These are phyloP conservation scores for Erebia epiphron DNA, from an alignment of 2,888 invertebrate species.

Conservation along the genomic window DNA sequence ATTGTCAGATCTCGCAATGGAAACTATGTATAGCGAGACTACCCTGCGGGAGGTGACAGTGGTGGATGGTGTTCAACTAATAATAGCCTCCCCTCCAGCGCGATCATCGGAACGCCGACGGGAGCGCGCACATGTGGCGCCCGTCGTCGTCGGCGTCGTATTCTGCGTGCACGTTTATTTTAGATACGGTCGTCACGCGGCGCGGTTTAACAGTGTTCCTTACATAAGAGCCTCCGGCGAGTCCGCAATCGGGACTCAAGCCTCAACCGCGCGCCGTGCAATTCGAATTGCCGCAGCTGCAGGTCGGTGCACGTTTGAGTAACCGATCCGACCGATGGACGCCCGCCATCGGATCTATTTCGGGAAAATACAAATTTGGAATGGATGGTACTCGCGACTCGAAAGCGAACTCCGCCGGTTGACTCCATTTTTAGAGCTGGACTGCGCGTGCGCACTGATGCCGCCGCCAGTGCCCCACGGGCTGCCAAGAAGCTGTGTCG, in stretches of 20 bases:
- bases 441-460: conserved; percentile 79
- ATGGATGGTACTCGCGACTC: conserved; percentile 81
- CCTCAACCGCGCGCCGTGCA: conserved; percentile 54
- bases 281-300: conserved; percentile 65
- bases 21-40: conserved; percentile 79
- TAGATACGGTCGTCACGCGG: conserved; percentile 78
- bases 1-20: conserved; percentile 77
- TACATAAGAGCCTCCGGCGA: conserved; percentile 66
- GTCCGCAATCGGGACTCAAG: conserved; percentile 52
- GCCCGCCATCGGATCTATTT: conserved; percentile 85
- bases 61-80: conserved; percentile 80
- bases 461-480: conserved; percentile 75
- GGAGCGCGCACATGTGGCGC: conserved; percentile 79
- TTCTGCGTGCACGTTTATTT: conserved; percentile 77
- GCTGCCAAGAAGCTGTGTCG: conserved; percentile 78
- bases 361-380: conserved; percentile 93
- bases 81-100: conserved; percentile 82
- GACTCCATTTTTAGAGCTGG: conserved; percentile 83
- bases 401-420: conserved; percentile 79
- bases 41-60: conserved; percentile 83
- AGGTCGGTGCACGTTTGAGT: conserved; percentile 79
- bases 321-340: conserved; percentile 81
- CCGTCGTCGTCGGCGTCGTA: conserved; percentile 61
- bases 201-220: conserved; percentile 73
- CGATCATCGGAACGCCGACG: conserved; percentile 69